These are phyloP conservation scores for Calephelis perditalis DNA, from an alignment of 2,888 invertebrate species.

Conservation along the genomic window DNA sequence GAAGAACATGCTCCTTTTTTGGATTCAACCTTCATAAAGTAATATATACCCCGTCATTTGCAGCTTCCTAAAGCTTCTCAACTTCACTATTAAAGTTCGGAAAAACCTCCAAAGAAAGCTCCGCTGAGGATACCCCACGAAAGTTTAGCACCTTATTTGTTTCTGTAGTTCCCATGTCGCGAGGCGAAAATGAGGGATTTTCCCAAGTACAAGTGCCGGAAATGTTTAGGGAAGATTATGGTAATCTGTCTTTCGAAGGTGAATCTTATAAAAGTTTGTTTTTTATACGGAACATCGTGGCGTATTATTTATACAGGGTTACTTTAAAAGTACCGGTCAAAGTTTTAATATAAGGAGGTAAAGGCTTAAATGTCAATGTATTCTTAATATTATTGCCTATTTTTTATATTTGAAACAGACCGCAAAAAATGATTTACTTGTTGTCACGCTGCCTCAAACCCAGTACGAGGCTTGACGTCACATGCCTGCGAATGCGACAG, in stretches of 20 bases:
- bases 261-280: background rate
- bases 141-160: background rate
- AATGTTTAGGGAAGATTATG: background rate
- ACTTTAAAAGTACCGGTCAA: too few species aligned
- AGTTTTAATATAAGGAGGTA: too few species aligned
- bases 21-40: too few species aligned
- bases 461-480: too few species aligned
- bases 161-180: background rate
- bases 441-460: too few species aligned
- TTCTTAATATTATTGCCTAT: too few species aligned
- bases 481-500: too few species aligned
- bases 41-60: background rate
- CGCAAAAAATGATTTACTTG: too few species aligned
- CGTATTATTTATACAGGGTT: too few species aligned
- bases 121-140: background rate
- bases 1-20: too few species aligned
- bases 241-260: background rate
- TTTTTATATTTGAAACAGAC: too few species aligned
- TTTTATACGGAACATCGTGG: background rate
- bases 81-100: constrained; percentile 2
- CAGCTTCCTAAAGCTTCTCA: background rate
- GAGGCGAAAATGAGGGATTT: background rate
- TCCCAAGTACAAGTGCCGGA: background rate
- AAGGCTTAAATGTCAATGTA: too few species aligned
- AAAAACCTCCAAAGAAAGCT: background rate